These are phyloP conservation scores for Alviniconcha strummeri DNA, from an alignment of 2,888 invertebrate species.

Conservation along the genomic window DNA sequence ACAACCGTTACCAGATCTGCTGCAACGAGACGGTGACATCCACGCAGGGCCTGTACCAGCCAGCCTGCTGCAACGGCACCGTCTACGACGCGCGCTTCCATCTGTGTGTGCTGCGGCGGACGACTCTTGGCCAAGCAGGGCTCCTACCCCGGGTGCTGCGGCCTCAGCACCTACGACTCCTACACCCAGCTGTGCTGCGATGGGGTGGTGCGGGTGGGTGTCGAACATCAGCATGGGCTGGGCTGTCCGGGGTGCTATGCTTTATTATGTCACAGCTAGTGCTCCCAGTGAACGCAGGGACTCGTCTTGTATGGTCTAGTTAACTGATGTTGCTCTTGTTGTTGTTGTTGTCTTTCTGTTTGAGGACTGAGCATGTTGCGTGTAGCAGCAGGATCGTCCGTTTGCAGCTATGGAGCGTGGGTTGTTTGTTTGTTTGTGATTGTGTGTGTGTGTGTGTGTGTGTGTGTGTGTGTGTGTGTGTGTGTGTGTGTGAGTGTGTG, in stretches of 20 bases:
- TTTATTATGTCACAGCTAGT: no score
- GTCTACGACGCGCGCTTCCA: neutral
- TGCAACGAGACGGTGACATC: neutral
- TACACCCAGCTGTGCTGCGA: neutral
- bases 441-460: neutral
- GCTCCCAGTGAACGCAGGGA: no score
- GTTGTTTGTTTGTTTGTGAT: no score
- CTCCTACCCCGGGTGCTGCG: neutral
- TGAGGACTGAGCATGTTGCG: no score
- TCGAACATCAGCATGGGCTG: neutral
- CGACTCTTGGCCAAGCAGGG: neutral
- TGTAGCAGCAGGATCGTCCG: no score
- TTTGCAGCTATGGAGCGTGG: no score
- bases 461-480: conserved; percentile 1
- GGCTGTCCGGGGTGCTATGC: no score
- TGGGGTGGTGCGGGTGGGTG: neutral
- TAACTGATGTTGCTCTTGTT: no score
- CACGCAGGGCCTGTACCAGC: neutral
- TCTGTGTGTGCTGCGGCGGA: neutral
- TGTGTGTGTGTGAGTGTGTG: neutral
- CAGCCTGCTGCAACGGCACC: neutral
- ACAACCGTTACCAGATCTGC: neutral
- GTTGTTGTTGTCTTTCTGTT: no score
- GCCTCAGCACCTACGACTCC: neutral
- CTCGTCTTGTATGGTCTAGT: no score